Conservation (phyloP, 2,113 vertebrate genomes). For the Ophthalmolycus amberensis region DNA sequence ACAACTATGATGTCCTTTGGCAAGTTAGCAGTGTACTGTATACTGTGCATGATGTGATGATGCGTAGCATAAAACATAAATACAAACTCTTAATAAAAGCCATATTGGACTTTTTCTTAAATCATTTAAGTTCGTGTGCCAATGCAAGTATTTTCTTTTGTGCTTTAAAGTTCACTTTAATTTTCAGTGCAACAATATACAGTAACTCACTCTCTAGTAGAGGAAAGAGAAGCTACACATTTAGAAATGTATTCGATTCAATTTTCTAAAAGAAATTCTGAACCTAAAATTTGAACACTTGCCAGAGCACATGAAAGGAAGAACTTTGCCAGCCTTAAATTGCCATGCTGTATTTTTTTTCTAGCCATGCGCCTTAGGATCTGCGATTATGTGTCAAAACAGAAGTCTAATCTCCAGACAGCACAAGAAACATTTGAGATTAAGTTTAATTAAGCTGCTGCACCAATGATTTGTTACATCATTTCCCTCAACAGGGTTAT, state of each 20-base stretch:
- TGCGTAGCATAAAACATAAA: not conserved
- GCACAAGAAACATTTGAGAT: slow-evolving; percentile 44
- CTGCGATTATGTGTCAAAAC: slow-evolving; percentile 51
- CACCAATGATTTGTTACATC: slow-evolving; percentile 56
- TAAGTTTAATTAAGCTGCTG: slow-evolving; percentile 58
- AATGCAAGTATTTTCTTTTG: not conserved
- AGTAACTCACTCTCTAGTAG: not conserved
- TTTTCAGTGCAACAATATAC: not conserved
- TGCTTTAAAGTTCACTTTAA: not conserved
- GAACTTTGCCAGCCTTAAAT: slow-evolving; percentile 32
- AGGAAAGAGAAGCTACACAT: slow-evolving; percentile 7
- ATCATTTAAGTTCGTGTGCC: not conserved
- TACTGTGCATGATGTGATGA: not conserved
- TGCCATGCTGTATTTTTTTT: slow-evolving; percentile 9
- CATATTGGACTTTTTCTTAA: too few species aligned
- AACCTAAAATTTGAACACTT: slow-evolving; percentile 12
- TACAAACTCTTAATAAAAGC: not conserved
- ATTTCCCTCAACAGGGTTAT: slow-evolving; percentile 54
- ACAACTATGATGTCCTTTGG: not conserved
- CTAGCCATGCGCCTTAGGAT: not conserved
- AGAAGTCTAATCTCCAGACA: slow-evolving; percentile 55
- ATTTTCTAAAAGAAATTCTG: slow-evolving; percentile 17
- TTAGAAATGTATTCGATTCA: not conserved
- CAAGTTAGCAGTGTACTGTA: not conserved
- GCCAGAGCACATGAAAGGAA: slow-evolving; percentile 38